phyloP scores from a whole-genome alignment of 2,888 invertebrate genomes.

The Amorpha juglandis region DNA sequence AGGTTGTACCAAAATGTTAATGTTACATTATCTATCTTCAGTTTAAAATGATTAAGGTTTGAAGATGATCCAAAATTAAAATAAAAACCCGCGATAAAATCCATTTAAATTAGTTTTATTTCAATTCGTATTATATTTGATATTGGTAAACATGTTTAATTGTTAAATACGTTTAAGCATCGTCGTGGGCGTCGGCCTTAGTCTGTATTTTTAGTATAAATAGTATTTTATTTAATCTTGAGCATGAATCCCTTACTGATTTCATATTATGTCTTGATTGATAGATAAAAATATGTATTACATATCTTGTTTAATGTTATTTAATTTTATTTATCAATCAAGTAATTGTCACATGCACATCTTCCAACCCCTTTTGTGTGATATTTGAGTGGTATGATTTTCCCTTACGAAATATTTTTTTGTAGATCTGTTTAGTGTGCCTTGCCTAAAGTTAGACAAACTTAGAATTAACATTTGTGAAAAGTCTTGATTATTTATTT shows the following conservation, averaged over 20 bases:
- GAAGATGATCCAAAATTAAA: too few relatives aligned
- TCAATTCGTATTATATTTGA: too few relatives aligned
- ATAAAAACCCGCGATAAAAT: too few relatives aligned
- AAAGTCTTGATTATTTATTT: not conserved
- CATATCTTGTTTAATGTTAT: not conserved
- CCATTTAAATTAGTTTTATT: too few relatives aligned
- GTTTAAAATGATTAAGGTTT: too few relatives aligned
- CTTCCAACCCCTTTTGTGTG: slow-evolving; percentile 9
- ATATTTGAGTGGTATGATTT: slow-evolving; percentile 11
- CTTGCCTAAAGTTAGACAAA: not conserved
- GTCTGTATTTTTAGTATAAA: not conserved
- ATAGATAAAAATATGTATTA: not conserved
- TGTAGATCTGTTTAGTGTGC: not conserved
- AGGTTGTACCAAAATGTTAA: too few relatives aligned
- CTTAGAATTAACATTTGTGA: not conserved
- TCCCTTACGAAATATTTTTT: slow-evolving; percentile 12
- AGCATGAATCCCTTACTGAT: slow-evolving; percentile 7
- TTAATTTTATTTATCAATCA: not conserved
- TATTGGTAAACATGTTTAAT: too few relatives aligned
- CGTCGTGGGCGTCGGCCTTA: too few relatives aligned
- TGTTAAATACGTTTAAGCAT: too few relatives aligned
- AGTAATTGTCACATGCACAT: not conserved
- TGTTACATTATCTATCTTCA: too few relatives aligned
- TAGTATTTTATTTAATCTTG: slow-evolving; percentile 3
- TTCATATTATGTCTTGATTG: not conserved